Conservation (phyloP, 2,113 vertebrate genomes). For the Notothenia coriiceps region DNA sequence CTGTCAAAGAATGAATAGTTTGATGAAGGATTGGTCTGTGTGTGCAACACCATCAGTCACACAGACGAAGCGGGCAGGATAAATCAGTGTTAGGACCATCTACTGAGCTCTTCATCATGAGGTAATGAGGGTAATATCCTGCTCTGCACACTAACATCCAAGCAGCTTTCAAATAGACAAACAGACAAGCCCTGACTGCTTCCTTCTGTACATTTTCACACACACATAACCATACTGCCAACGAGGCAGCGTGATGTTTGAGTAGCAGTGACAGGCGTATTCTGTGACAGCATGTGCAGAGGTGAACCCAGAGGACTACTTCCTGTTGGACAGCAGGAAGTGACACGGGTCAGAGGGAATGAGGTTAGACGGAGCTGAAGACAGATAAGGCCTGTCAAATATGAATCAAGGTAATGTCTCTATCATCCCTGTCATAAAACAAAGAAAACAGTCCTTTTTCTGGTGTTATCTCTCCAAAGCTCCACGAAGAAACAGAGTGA, state of each 20-base stretch:
- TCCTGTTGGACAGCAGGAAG: conserved; percentile 56
- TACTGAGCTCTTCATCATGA: conserved; percentile 77
- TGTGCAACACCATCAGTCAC: conserved; percentile 70
- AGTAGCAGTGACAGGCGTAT: conserved; percentile 30
- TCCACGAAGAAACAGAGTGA: conserved; percentile 92
- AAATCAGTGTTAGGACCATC: conserved; percentile 76
- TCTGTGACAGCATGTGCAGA: conserved; percentile 28
- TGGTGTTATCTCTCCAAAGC: conserved; percentile 89
- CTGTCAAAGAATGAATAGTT: conserved; percentile 66
- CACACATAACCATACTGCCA: neutral
- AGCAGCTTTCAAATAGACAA: conserved; percentile 59
- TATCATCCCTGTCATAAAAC: conserved; percentile 42
- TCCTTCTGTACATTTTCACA: neutral
- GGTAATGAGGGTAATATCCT: conserved; percentile 77
- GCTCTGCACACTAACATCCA: conserved; percentile 56
- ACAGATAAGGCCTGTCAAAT: conserved; percentile 15
- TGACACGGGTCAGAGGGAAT: conserved; percentile 48
- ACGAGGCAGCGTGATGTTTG: neutral
- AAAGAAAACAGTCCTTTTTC: conserved; percentile 87
- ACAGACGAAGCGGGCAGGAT: conserved; percentile 66
- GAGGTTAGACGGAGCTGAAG: neutral
- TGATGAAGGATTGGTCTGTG: conserved; percentile 69
- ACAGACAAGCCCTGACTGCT: conserved; percentile 19
- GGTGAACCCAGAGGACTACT: conserved; percentile 28
- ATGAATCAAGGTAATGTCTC: conserved; percentile 36